Conservation (phyloP, 92 coral and sea anemone species). For the Parazoanthus darwini region DNA sequence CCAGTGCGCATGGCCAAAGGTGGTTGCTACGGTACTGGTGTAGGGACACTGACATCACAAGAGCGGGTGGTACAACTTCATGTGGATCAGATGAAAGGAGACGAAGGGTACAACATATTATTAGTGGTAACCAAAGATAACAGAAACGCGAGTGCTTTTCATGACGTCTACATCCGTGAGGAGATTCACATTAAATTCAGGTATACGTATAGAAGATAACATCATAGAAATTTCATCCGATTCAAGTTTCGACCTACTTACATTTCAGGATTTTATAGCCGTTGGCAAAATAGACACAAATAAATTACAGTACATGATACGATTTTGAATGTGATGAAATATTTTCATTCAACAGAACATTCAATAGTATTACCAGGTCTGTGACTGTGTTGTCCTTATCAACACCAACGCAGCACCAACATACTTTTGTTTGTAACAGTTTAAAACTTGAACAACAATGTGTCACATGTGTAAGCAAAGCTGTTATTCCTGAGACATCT, state of each 20-base stretch:
- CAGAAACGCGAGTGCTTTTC: slow-evolving; percentile 45
- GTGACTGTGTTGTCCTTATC: too few species aligned
- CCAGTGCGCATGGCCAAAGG: slow-evolving; percentile 38
- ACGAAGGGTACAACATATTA: slow-evolving; percentile 51
- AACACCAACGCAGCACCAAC: too few species aligned
- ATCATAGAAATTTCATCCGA: background rate
- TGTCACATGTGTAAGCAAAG: too few species aligned
- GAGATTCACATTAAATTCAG: slow-evolving; percentile 59
- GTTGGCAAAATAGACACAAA: too few species aligned
- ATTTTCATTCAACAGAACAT: too few species aligned
- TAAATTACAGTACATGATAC: too few species aligned
- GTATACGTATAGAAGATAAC: slow-evolving; percentile 39
- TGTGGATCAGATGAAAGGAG: slow-evolving; percentile 76
- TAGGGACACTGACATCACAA: slow-evolving; percentile 61
- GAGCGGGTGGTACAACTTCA: slow-evolving; percentile 45
- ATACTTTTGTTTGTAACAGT: too few species aligned
- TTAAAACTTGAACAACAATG: too few species aligned
- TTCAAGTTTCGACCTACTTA: background rate
- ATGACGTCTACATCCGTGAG: slow-evolving; percentile 52
- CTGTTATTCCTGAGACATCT: too few species aligned
- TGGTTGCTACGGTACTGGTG: slow-evolving; percentile 83
- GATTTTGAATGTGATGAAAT: too few species aligned
- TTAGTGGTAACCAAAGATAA: slow-evolving; percentile 61
- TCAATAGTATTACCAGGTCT: too few species aligned
- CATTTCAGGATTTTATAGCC: background rate